Evolutionary conservation across 2,113 vertebrate species (phyloP).

Genomic region (Progne subis): DNA sequence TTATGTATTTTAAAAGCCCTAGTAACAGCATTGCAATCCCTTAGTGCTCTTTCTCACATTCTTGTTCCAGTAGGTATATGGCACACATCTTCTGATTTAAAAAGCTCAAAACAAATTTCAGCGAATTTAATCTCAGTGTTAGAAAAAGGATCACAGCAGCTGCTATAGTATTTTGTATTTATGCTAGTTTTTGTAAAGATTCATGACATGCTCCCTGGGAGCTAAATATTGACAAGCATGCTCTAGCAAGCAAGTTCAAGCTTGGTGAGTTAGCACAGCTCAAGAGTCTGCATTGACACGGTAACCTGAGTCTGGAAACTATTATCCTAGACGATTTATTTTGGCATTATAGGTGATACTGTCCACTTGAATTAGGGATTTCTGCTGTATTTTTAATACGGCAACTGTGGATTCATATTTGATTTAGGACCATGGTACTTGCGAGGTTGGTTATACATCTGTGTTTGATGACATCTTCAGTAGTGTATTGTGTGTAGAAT

Average conservation of each 20-base stretch:
- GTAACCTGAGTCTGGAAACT: constrained; percentile 71
- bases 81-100: constrained; percentile 47
- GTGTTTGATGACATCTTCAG: constrained; percentile 25
- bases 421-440: constrained; percentile 32
- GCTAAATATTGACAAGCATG: constrained; percentile 82
- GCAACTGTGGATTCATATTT: constrained; percentile 55
- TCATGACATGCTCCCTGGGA: constrained; percentile 64
- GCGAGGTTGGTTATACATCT: neutral
- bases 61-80: constrained; percentile 57
- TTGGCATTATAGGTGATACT: constrained; percentile 66
- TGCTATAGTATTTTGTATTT: constrained; percentile 73
- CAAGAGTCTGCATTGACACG: constrained; percentile 67
- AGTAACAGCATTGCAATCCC: constrained; percentile 55
- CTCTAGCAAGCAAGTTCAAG: constrained; percentile 78
- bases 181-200: constrained; percentile 72
- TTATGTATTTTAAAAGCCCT: constrained; percentile 43
- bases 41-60: constrained; percentile 47
- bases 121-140: constrained; percentile 77
- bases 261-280: constrained; percentile 77
- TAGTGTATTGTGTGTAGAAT: constrained; percentile 13
- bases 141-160: constrained; percentile 79
- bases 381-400: constrained; percentile 57
- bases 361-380: constrained; percentile 67
- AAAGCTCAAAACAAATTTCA: constrained; percentile 65
- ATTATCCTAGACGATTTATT: constrained; percentile 71